phyloP scores from a whole-genome alignment of 1,140 invertebrate genomes.

The Drosophila hydei region DNA sequence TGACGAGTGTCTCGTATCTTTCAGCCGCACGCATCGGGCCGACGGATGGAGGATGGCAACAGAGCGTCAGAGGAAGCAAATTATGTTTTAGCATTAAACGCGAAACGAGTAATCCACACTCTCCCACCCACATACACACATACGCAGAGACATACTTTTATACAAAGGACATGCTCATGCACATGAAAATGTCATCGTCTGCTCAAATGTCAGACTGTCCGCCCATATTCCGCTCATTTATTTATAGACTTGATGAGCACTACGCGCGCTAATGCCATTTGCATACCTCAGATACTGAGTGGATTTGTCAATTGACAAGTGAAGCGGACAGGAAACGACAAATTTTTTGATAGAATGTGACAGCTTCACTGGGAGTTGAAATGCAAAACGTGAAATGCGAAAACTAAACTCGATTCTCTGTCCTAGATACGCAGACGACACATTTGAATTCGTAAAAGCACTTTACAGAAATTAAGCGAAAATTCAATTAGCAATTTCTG shows the following conservation, averaged over 20 bases:
- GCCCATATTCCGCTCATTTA: slow-evolving; percentile 20
- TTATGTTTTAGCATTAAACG: slow-evolving; percentile 74
- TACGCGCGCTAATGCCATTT: slow-evolving; percentile 34
- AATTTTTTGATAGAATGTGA: slow-evolving; percentile 26
- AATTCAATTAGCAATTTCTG: neutral
- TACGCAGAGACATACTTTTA: neutral
- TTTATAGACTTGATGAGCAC: slow-evolving; percentile 34
- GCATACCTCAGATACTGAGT: slow-evolving; percentile 31
- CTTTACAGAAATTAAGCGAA: neutral
- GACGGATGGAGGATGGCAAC: slow-evolving; percentile 16
- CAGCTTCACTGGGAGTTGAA: neutral
- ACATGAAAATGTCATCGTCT: slow-evolving; percentile 29
- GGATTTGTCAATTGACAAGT: slow-evolving; percentile 34
- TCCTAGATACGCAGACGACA: too few species aligned
- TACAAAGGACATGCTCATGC: slow-evolving; percentile 26
- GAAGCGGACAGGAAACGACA: slow-evolving; percentile 13
- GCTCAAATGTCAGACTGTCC: slow-evolving; percentile 31
- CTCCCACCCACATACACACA: slow-evolving; percentile 38
- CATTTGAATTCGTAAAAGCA: neutral
- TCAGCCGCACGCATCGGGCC: slow-evolving; percentile 46
- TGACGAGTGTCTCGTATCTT: slow-evolving; percentile 49
- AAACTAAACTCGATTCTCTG: neutral
- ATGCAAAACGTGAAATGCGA: slow-evolving; percentile 7
- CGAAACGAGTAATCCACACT: slow-evolving; percentile 49
- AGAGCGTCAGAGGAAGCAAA: slow-evolving; percentile 47